Conservation (phyloP, 2,113 vertebrate genomes). For the Bos taurus region ARS-UCD2.0 NC_037344.1:4218001-4218500, state of each 20-base stretch:
- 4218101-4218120: background rate
- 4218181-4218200: background rate
- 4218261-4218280: background rate
- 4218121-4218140: background rate
- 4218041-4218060: background rate
- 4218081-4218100: background rate
- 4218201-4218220: background rate
- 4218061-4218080: background rate
- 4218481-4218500: slow-evolving; percentile 96
- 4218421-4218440: background rate
- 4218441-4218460: slow-evolving; percentile 84
- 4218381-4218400: slow-evolving; percentile 18
- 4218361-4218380: slow-evolving; percentile 8
- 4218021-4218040: background rate
- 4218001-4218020: background rate
- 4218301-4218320: background rate
- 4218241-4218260: background rate
- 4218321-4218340: slow-evolving; percentile 73
- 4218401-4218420: slow-evolving; percentile 43
- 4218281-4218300: background rate
- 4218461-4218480: slow-evolving; percentile 98
- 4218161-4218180: background rate
- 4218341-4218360: background rate
- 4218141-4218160: background rate
- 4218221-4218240: background rate